Percentiles rank a stretch among this genome's conserved stretches.
phyloP scores from a whole-genome alignment of 1,140 invertebrate genomes.

The Holotrichia oblita region DNA sequence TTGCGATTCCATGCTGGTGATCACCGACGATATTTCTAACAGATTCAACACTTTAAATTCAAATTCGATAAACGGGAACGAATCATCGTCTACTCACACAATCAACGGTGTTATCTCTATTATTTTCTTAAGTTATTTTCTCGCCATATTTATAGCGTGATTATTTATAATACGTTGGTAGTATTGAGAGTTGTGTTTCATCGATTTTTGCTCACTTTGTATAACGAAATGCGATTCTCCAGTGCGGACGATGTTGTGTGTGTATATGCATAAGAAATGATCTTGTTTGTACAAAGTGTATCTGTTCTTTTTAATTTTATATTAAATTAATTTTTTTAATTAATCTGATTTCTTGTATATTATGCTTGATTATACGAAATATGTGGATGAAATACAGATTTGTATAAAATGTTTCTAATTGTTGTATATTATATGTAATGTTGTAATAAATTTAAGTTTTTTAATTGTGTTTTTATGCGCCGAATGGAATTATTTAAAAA shows the following conservation, averaged over 20 bases:
- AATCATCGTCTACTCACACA: too few species aligned
- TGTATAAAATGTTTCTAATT: slow-evolving; percentile 5
- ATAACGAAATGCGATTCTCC: too few species aligned
- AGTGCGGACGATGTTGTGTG: neutral
- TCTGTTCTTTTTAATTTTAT: neutral
- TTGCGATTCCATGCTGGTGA: slow-evolving; percentile 65
- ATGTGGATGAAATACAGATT: neutral
- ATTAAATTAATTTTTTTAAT: neutral
- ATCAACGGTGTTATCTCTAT: too few species aligned
- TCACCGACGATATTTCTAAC: slow-evolving; percentile 42
- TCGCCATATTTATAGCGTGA: neutral
- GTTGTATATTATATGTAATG: neutral
- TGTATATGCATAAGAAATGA: neutral
- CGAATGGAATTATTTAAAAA: neutral
- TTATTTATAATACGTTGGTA: neutral
- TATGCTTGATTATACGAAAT: neutral
- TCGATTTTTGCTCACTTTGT: too few species aligned
- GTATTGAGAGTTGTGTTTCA: too few species aligned
- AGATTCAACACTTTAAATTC: neutral
- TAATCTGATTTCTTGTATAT: neutral
- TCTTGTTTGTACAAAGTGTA: slow-evolving; percentile 3
- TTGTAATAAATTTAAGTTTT: slow-evolving; percentile 8
- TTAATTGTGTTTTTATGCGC: neutral
- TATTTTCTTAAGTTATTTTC: neutral
- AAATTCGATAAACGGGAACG: neutral